Evolutionary conservation across 2,888 invertebrate species (phyloP).

Genomic region (Arctia plantaginis): DNA sequence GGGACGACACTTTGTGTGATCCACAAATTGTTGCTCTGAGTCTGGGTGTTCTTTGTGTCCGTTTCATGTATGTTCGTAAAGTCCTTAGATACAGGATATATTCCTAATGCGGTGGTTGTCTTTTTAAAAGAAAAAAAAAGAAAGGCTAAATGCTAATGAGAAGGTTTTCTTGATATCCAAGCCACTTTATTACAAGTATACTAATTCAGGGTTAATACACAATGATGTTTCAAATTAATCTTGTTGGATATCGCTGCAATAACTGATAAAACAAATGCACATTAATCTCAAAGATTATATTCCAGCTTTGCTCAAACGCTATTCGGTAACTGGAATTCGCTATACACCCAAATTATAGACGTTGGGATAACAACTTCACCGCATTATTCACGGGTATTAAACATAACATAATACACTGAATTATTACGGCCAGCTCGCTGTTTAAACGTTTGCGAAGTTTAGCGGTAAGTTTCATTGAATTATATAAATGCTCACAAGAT

Average conservation of each 20-base stretch:
- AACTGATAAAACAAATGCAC: not conserved
- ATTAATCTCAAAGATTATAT: not conserved
- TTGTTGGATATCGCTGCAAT: not conserved
- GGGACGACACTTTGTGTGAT: no score
- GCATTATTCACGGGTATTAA: slow-evolving; percentile 27
- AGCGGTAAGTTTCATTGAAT: slow-evolving; percentile 8
- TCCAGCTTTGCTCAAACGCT: not conserved
- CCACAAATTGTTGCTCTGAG: no score
- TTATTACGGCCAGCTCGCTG: slow-evolving; percentile 1
- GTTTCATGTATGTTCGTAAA: no score
- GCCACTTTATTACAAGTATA: not conserved
- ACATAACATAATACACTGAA: slow-evolving; percentile 14
- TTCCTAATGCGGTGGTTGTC: no score
- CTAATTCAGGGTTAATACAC: not conserved
- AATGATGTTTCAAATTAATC: not conserved
- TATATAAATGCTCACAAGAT: not conserved
- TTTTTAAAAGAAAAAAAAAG: no score
- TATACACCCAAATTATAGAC: not conserved
- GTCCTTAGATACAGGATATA: no score
- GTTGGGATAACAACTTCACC: slow-evolving; percentile 17
- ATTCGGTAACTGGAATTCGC: not conserved
- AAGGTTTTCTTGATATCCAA: not conserved
- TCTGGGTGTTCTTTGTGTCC: no score
- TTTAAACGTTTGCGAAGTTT: slow-evolving; percentile 15
- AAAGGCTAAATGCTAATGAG: no score